These are phyloP conservation scores for Isichthys henryi DNA, from an alignment of 2,113 vertebrate genomes.

Conservation along the genomic window DNA sequence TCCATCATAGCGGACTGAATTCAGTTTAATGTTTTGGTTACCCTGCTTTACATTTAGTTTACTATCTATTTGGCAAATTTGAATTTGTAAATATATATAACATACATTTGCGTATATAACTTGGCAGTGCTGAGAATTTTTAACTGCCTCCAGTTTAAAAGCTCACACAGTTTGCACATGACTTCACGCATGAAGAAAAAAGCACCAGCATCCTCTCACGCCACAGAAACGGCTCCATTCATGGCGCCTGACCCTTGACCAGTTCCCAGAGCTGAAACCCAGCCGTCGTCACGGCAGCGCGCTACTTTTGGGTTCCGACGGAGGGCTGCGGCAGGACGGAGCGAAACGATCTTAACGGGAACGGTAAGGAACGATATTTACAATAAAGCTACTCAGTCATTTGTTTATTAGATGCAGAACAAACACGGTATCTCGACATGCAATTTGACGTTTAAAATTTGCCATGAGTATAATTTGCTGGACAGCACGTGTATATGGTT, in stretches of 20 bases:
- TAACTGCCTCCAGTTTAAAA: not conserved
- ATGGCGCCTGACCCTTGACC: slow-evolving; percentile 38
- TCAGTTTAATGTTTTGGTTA: not conserved
- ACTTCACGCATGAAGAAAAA: not conserved
- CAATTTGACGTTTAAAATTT: not conserved
- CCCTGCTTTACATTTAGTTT: not conserved
- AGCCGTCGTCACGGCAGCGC: not conserved
- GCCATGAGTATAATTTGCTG: not conserved
- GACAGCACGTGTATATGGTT: not conserved
- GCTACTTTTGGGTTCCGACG: not conserved
- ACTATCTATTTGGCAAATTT: not conserved
- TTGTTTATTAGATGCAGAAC: not conserved
- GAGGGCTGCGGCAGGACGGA: not conserved
- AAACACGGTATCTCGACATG: not conserved
- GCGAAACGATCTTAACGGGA: not conserved
- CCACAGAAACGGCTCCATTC: slow-evolving; percentile 25
- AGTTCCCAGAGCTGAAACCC: slow-evolving; percentile 33
- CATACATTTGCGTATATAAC: not conserved
- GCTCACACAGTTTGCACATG: not conserved
- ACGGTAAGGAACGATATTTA: not conserved
- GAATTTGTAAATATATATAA: not conserved
- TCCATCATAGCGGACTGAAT: not conserved
- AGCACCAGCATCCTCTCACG: slow-evolving; percentile 21
- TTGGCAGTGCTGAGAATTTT: not conserved
- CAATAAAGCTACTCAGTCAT: not conserved